Evolutionary conservation across 1,140 invertebrate species (phyloP).

Genomic region (Schlechtendalia chinensis): DNA sequence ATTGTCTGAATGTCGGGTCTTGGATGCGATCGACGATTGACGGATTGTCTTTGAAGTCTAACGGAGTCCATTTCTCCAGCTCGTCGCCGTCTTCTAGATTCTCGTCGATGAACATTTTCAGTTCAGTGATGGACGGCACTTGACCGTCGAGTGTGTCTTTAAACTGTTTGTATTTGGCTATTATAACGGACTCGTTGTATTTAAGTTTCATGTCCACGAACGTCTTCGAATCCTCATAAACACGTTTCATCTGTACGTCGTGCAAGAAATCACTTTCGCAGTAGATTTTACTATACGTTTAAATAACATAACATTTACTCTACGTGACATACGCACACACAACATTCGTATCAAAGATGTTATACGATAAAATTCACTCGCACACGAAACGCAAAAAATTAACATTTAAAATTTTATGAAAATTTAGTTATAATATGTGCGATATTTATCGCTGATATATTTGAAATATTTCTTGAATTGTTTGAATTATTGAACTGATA

Average conservation of each 20-base stretch:
- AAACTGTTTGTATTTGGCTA: slow-evolving; percentile 45
- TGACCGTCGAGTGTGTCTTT: slow-evolving; percentile 52
- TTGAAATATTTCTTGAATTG: too few species aligned
- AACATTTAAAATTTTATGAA: too few species aligned
- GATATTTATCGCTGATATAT: too few species aligned
- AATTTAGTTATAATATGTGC: too few species aligned
- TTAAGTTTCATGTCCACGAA: slow-evolving; percentile 88
- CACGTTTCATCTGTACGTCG: slow-evolving; percentile 73
- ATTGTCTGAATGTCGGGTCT: slow-evolving; percentile 64
- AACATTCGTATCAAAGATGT: too few species aligned
- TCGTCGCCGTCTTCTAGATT: slow-evolving; percentile 58
- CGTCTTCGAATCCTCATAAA: slow-evolving; percentile 83
- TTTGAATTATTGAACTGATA: too few species aligned
- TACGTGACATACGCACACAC: too few species aligned
- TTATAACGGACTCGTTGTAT: slow-evolving; percentile 58
- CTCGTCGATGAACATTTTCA: slow-evolving; percentile 57
- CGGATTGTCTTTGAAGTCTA: slow-evolving; percentile 68
- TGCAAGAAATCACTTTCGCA: slow-evolving; percentile 78
- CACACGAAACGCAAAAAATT: too few species aligned
- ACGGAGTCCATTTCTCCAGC: slow-evolving; percentile 61
- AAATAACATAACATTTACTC: too few species aligned
- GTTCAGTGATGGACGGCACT: slow-evolving; percentile 52
- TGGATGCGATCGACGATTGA: slow-evolving; percentile 63
- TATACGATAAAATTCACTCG: too few species aligned
- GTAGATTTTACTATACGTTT: slow-evolving; percentile 69